A percentile compares a stretch with the other conserved stretches of the same genome.
These are phyloP conservation scores for Colius striatus DNA, from an alignment of 2,113 vertebrate genomes.

Conservation along the genomic window DNA sequence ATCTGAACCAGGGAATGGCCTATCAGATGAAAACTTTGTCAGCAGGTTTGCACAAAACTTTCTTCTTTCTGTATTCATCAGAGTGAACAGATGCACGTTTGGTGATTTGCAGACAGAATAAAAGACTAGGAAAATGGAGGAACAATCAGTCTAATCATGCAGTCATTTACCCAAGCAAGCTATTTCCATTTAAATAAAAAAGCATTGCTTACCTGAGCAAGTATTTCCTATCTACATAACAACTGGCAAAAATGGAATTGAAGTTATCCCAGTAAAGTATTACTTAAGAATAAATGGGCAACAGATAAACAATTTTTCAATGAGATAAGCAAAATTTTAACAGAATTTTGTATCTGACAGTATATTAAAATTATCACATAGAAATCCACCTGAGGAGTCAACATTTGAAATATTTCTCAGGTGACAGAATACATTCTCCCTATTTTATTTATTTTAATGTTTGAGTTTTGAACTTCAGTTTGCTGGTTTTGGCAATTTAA, in stretches of 20 bases:
- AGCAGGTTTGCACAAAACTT: neutral
- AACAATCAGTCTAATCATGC: conserved; percentile 23
- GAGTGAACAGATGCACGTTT: neutral
- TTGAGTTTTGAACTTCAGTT: neutral
- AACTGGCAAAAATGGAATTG: neutral
- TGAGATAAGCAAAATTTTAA: conserved; percentile 13
- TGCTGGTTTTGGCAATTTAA: neutral
- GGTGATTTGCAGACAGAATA: conserved; percentile 7
- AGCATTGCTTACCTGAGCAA: conserved; percentile 25
- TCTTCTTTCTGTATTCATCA: neutral
- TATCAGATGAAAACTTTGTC: neutral
- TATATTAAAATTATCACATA: neutral
- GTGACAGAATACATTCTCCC: neutral
- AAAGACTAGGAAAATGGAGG: conserved; percentile 15
- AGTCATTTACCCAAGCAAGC: conserved; percentile 23
- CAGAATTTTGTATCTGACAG: neutral
- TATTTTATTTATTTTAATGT: neutral
- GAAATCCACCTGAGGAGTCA: neutral
- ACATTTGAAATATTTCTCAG: neutral
- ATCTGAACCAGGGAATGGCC: neutral
- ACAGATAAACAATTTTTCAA: conserved; percentile 9
- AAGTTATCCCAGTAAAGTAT: neutral
- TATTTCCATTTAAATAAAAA: conserved; percentile 58
- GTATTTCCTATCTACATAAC: conserved; percentile 13
- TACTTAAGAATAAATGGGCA: neutral